Base-by-base conservation (phyloP, 2,797 vertebrate genomes). In the Pseudomugil gertrudae region DNA sequence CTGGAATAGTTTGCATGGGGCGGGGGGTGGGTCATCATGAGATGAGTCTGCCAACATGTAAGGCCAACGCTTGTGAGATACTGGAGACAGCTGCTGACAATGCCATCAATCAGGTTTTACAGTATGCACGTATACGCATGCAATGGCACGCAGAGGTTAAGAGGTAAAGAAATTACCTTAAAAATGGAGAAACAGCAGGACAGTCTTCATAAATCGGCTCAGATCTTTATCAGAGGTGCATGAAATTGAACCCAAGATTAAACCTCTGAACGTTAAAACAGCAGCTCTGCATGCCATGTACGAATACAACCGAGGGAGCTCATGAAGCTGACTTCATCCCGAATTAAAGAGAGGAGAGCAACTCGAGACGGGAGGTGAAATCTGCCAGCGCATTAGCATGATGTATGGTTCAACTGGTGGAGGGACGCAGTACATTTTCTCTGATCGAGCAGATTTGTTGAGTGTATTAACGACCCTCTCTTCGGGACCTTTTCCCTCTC, bases 381-480 rank as follows among this genome's bases (percentile, higher is more conserved):
- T 78, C 66, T 89, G 82, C 76, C 74, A 58, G 71, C 36, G 76
- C 79, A 85, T 87, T 85, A 84, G 81, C 84, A 74, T 92, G 90
- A 90, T 90, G 62, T 88, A 90, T 83, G 85, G 79, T 84, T 74
- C 1, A 17, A 38, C 76, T 65, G 76, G 57, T 76, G 80, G 65
- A 76, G 35, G 68, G 78, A 80, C 76, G 56, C 76, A 57, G 73
- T 57, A 78, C 84, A 82, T 90, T 88, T 83, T 83, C 80, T 60
- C 78, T 38, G 72, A 88, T 86, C 73, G 84, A 88, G 85, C 85
- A 82, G 78, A 86, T 90, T 84, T 90, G 84, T 90, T 86, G 85
- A 87, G 86, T 87, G 77, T 87, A 81, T 89, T 88, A 91, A 92
- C 86, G 84, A 87, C 86, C 85, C 87, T 88, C 86, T 90, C 87